Percentiles rank a stretch among this genome's conserved stretches.
phyloP scores from a whole-genome alignment of 2,888 invertebrate genomes.

The Beris morrisii region DNA sequence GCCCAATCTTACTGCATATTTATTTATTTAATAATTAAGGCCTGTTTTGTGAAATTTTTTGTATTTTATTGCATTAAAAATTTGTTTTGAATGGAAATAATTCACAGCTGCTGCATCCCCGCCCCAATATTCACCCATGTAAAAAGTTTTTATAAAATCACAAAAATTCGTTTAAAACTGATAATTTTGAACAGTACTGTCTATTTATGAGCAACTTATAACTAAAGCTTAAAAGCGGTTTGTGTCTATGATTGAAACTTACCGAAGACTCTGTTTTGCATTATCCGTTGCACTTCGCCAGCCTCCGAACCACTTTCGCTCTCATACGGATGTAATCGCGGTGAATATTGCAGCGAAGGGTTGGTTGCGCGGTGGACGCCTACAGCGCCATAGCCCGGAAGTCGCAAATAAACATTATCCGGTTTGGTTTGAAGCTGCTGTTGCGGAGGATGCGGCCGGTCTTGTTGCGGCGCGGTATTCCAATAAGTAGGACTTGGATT shows the following conservation, averaged over 20 bases:
- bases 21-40: too few species aligned
- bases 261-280: constrained; percentile 45
- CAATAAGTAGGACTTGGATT: constrained; percentile 51
- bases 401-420: constrained; percentile 23
- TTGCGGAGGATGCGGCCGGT: background rate
- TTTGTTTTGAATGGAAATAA: too few species aligned
- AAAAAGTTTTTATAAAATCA: too few species aligned
- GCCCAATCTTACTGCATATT: too few species aligned
- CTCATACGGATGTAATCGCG: constrained; percentile 55
- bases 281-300: constrained; percentile 69
- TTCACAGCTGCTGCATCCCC: too few species aligned
- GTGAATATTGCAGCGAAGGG: constrained; percentile 31
- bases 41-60: too few species aligned
- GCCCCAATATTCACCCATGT: too few species aligned
- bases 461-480: constrained; percentile 11
- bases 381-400: constrained; percentile 35
- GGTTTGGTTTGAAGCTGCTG: constrained; percentile 30
- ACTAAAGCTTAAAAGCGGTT: too few species aligned
- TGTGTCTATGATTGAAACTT: background rate
- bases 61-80: too few species aligned
- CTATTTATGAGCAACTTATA: too few species aligned
- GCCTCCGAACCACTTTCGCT: constrained; percentile 75
- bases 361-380: constrained; percentile 39
- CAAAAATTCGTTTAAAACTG: too few species aligned
- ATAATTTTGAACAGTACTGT: too few species aligned